Evolutionary conservation across 1,140 invertebrate genomes (phyloP), one percentile per base, ranked within the genome.

Genomic region (Bombyx mandarina): DNA sequence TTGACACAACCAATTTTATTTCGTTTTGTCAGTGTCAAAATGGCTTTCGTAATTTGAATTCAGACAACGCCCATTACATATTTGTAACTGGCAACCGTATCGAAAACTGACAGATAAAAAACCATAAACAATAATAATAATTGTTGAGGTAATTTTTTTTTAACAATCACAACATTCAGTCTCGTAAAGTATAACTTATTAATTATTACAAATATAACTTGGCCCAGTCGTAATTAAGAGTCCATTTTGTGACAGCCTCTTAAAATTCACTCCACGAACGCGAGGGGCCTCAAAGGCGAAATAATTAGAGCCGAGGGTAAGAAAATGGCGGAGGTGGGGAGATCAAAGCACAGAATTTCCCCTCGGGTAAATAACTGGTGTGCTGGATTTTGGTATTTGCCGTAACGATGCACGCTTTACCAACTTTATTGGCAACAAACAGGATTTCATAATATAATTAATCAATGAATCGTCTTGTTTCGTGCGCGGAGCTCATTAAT

Each of bases 221-320:
- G 68, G 73, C 62, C 61, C 56, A 68, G 51, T 65, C 66, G 73
- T 82, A 85, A 85, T 83, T 85, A 85, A 79, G 77, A 81, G 80
- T 80, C 73, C 77, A 81, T 85, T 85, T 80, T 75, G 75, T 67
- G 73, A 75, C 74, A 77, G 69, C 70, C 77, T 82, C 77, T 86
- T 86, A 81, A 83, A 86, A 86, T 86, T 86, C 82, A 79, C 74
- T 78, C 69, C 77, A 69, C 73, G 73, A 73, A 62, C 63, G 58
- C 52, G 45, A 54, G 58, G 63, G 63, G 70, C 72, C 72, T 79
- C 75, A 79, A 80, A 79, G 79, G 80, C 73, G 71, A 82, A 82
- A 83, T 86, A 83, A 86, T 83, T 86, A 86, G 79, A 78, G 75
- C 69, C 69, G 69, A 70, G 73, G 68, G 70, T 75, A 82, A 79